These are phyloP conservation scores for Cydia amplana DNA, from an alignment of 1,140 invertebrate species.

Conservation along the genomic window DNA sequence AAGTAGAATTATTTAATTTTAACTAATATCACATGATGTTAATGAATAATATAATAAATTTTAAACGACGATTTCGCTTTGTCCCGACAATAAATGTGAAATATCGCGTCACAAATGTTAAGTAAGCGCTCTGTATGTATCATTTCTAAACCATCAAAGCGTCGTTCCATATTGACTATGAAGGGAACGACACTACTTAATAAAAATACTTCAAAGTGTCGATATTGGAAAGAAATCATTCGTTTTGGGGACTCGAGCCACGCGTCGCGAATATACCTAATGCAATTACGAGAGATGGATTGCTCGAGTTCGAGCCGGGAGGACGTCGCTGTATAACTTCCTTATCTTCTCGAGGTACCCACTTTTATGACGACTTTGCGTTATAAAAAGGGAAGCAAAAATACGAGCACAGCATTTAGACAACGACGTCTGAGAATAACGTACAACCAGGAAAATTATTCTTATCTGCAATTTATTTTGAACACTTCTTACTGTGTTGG, in stretches of 20 bases:
- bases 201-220: conserved; percentile 37
- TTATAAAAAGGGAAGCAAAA: conserved; percentile 49
- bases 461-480: conserved; percentile 28
- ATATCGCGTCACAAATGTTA: no score
- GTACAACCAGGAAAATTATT: conserved; percentile 25
- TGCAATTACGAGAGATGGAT: conserved; percentile 57
- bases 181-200: conserved; percentile 12
- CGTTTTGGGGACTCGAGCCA: conserved; percentile 43
- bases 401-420: conserved; percentile 35
- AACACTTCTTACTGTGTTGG: conserved; percentile 7
- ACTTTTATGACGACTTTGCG: conserved; percentile 48
- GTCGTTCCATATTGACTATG: conserved; percentile 5
- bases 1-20: no score
- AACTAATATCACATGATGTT: no score
- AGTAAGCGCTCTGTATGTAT: neutral
- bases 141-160: neutral
- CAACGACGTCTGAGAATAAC: conserved; percentile 21
- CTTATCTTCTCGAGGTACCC: conserved; percentile 46
- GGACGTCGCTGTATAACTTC: conserved; percentile 49
- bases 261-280: conserved; percentile 52
- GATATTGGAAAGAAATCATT: conserved; percentile 50
- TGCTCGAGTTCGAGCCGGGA: conserved; percentile 45
- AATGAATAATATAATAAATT: no score
- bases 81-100: no score
- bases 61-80: no score